A percentile compares a stretch with the other conserved stretches of the same genome.
phyloP scores from a whole-genome alignment of 1,140 invertebrate species.

The Calephelis nemesis region DNA sequence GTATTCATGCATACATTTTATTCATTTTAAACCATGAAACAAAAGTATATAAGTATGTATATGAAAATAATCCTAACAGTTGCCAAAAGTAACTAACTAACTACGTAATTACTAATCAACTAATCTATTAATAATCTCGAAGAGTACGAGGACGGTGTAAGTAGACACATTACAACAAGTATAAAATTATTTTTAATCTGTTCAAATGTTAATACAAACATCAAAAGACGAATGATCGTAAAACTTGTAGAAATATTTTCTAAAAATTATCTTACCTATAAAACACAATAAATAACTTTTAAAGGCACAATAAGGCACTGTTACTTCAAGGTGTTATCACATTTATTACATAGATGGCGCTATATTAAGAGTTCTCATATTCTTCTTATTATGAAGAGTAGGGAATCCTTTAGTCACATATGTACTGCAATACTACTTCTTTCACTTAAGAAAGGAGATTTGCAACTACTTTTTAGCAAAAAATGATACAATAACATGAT shows the following conservation, averaged over 20 bases:
- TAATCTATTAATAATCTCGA: constrained; percentile 74
- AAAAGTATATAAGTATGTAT: constrained; percentile 36
- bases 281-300: constrained; percentile 75
- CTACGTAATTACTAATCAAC: constrained; percentile 57
- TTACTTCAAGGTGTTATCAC: constrained; percentile 73
- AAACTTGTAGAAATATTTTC: constrained; percentile 70
- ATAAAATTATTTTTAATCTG: constrained; percentile 65
- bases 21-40: constrained; percentile 41
- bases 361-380: constrained; percentile 52
- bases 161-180: constrained; percentile 65
- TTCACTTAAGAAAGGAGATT: constrained; percentile 67
- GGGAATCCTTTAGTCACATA: constrained; percentile 54
- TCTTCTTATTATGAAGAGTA: constrained; percentile 64
- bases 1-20: constrained; percentile 38
- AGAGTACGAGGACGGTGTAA: constrained; percentile 78
- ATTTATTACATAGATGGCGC: constrained; percentile 40
- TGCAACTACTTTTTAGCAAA: constrained; percentile 41
- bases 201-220: constrained; percentile 56
- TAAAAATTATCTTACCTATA: constrained; percentile 63
- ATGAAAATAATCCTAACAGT: constrained; percentile 59
- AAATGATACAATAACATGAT: constrained; percentile 11
- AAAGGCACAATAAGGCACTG: constrained; percentile 77
- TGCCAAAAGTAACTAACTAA: constrained; percentile 67
- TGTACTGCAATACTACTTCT: constrained; percentile 53
- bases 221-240: constrained; percentile 51